Evolutionary conservation across 1,140 invertebrate species (phyloP).

Genomic region (Zaprionus capensis): DNA sequence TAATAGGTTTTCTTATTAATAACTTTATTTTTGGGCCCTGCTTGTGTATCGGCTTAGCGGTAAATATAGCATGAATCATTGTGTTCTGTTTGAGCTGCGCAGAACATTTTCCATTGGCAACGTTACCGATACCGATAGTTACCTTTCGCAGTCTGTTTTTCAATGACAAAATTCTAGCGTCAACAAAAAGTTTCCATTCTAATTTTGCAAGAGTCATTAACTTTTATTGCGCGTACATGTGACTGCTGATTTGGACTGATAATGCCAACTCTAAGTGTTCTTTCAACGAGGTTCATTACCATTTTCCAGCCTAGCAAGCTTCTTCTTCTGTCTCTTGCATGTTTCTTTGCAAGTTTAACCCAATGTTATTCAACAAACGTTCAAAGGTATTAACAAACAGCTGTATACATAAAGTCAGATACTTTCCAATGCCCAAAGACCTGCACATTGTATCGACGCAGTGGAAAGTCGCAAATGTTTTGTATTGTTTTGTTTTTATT

Average conservation of each 20-base stretch:
- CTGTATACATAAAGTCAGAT: constrained; percentile 12
- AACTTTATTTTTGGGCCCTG: not conserved
- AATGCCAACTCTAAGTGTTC: not conserved
- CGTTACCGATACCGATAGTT: too few relatives aligned
- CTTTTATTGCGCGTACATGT: not conserved
- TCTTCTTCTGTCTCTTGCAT: not conserved
- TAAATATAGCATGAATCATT: too few relatives aligned
- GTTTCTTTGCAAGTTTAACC: not conserved
- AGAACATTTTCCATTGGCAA: not conserved
- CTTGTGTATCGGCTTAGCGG: too few relatives aligned
- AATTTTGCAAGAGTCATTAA: not conserved
- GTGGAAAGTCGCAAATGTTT: constrained; percentile 14
- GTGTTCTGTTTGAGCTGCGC: too few relatives aligned
- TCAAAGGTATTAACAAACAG: not conserved
- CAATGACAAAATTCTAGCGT: not conserved
- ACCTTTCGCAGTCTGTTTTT: not conserved
- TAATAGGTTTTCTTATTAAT: not conserved
- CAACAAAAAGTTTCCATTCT: constrained; percentile 3
- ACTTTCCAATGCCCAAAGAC: constrained; percentile 38
- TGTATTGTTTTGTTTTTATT: not conserved
- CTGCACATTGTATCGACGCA: constrained; percentile 15
- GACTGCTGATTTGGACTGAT: not conserved
- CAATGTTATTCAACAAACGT: not conserved
- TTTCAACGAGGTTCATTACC: not conserved
- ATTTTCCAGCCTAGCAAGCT: not conserved